Evolutionary conservation across 2,888 invertebrate genomes (phyloP).

Genomic region (Drepanosiphum platanoidis): DNA sequence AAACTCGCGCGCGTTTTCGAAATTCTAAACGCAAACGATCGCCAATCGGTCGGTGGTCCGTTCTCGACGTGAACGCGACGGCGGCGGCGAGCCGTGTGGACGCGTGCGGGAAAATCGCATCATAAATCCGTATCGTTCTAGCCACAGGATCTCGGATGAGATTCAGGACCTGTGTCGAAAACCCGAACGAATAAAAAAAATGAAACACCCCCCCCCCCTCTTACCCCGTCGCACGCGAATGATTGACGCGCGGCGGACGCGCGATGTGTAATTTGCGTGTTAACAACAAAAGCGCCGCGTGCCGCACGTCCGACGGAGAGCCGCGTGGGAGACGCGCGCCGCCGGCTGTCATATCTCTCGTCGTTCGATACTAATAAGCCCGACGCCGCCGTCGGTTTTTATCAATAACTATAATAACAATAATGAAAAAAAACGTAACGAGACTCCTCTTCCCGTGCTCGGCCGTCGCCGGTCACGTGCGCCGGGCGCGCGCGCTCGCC

Average conservation of each 20-base stretch:
- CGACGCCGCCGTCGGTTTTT: neutral
- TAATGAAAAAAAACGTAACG: neutral
- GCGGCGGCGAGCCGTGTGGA: too few species aligned
- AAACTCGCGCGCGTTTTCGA: too few species aligned
- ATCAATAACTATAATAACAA: neutral
- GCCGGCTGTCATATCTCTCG: neutral
- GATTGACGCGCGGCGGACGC: neutral
- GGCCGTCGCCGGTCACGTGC: neutral
- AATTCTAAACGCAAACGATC: too few species aligned
- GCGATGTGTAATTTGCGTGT: neutral
- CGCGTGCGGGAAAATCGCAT: too few species aligned
- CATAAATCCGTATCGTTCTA: too few species aligned
- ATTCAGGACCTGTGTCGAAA: too few species aligned
- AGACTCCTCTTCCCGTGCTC: neutral
- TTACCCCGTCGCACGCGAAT: neutral
- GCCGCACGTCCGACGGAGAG: neutral
- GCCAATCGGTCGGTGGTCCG: too few species aligned
- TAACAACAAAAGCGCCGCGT: neutral
- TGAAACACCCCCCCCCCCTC: too few species aligned
- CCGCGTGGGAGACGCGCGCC: neutral
- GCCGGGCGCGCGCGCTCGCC: too few species aligned
- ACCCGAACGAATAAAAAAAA: too few species aligned
- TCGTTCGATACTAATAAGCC: neutral
- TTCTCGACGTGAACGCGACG: too few species aligned
- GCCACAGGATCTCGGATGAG: too few species aligned